Conservation (phyloP, 2,888 invertebrate genomes). For the Petrolisthes manimaculis region DNA sequence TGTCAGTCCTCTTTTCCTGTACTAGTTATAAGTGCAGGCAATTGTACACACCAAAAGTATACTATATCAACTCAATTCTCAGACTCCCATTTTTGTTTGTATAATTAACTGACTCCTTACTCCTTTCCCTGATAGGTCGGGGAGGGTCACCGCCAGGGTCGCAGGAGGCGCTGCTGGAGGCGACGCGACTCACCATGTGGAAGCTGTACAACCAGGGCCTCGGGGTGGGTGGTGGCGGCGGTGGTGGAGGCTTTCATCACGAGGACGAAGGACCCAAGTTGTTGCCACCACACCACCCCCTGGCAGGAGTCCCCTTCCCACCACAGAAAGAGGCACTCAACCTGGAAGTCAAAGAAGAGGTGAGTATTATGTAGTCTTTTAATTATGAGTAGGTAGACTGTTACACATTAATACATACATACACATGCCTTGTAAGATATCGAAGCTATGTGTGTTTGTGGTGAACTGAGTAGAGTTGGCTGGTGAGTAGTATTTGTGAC, state of each 20-base stretch:
- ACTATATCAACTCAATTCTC: not conserved
- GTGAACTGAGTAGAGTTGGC: not conserved
- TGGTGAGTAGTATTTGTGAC: too few species aligned
- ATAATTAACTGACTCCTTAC: not conserved
- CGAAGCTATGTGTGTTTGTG: too few species aligned
- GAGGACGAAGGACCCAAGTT: constrained; percentile 58
- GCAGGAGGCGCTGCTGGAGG: constrained; percentile 77
- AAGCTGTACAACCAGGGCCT: constrained; percentile 79
- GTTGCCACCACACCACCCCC: constrained; percentile 60
- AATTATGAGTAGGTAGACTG: not conserved
- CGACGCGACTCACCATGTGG: constrained; percentile 85
- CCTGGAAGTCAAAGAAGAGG: constrained; percentile 73
- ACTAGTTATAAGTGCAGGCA: too few species aligned
- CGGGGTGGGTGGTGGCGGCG: constrained; percentile 46
- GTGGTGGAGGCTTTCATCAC: constrained; percentile 45
- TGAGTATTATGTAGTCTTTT: constrained; percentile 23
- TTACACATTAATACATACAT: not conserved
- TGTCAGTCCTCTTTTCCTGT: too few species aligned
- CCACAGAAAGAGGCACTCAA: constrained; percentile 86
- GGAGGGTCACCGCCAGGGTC: constrained; percentile 64
- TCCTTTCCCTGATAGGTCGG: constrained; percentile 42
- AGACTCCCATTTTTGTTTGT: not conserved
- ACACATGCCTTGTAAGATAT: too few species aligned
- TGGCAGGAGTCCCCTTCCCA: constrained; percentile 68
- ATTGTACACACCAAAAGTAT: too few species aligned